These are phyloP conservation scores for Euproctis similis DNA, from an alignment of 2,888 invertebrate genomes.

Conservation along the genomic window DNA sequence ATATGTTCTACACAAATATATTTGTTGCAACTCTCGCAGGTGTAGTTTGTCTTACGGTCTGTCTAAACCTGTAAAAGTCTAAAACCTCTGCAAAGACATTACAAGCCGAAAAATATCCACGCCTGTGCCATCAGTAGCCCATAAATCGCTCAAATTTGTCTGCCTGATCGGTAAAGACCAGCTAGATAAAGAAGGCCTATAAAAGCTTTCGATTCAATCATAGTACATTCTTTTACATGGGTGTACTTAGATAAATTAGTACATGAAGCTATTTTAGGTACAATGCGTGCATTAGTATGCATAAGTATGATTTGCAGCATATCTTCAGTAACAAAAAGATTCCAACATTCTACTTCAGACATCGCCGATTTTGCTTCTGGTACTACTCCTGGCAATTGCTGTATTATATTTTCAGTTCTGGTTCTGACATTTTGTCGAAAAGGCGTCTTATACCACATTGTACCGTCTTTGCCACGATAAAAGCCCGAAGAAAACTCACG, in stretches of 20 bases:
- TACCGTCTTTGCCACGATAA: too few species aligned
- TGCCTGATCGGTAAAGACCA: too few species aligned
- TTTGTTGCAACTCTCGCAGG: too few species aligned
- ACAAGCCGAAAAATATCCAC: too few species aligned
- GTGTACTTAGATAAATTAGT: slow-evolving; percentile 6
- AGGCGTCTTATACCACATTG: too few species aligned
- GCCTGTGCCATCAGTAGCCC: too few species aligned
- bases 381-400: slow-evolving; percentile 11
- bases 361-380: slow-evolving; percentile 6
- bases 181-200: not conserved
- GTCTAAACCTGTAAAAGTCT: slow-evolving; percentile 1
- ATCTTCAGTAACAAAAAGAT: not conserved
- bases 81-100: too few species aligned
- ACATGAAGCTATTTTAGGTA: slow-evolving; percentile 9
- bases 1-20: too few species aligned
- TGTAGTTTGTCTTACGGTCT: slow-evolving; percentile 1
- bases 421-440: slow-evolving; percentile 13
- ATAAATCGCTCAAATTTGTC: too few species aligned
- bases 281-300: slow-evolving; percentile 10
- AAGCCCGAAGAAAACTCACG: too few species aligned
- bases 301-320: not conserved
- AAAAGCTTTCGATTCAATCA: not conserved
- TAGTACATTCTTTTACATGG: slow-evolving; percentile 3
- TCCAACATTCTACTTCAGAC: slow-evolving; percentile 5
- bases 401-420: slow-evolving; percentile 10